These are phyloP conservation scores for Idris sp. DNA, from an alignment of 1,140 invertebrate genomes.

Conservation along the genomic window DNA sequence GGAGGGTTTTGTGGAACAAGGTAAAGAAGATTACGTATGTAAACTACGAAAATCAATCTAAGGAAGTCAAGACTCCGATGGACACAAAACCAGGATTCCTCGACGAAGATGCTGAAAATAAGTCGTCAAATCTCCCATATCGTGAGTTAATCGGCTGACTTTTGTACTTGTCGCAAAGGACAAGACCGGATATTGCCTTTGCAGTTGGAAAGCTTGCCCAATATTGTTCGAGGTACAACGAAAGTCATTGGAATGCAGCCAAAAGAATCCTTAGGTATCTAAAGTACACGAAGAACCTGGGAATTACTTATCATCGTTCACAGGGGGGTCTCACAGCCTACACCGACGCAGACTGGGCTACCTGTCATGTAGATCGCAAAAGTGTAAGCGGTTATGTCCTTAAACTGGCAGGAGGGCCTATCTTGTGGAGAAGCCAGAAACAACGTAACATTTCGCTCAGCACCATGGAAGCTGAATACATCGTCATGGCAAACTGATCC, in stretches of 20 bases:
- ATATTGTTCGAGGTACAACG: no score
- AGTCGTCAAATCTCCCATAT: constrained; percentile 47
- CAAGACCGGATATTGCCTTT: constrained; percentile 71
- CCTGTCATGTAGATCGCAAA: constrained; percentile 53
- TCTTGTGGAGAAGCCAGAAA: constrained; percentile 63
- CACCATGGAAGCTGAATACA: constrained; percentile 47
- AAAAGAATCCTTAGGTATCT: no score
- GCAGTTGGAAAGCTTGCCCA: no score
- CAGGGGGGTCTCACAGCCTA: constrained; percentile 23
- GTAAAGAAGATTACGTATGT: no score
- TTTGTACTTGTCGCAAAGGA: constrained; percentile 68
- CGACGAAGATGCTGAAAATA: neutral
- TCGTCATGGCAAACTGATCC: no score
- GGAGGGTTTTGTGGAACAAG: no score
- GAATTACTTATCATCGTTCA: constrained; percentile 7
- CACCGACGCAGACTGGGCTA: constrained; percentile 69
- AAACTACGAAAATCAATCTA: no score
- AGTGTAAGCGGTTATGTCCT: constrained; percentile 67
- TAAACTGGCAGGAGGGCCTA: constrained; percentile 47
- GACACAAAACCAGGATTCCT: constrained; percentile 16
- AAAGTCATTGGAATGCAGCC: no score
- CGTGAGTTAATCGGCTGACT: constrained; percentile 67
- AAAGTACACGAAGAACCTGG: no score
- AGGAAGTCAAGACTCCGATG: constrained; percentile 31
- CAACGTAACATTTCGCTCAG: constrained; percentile 55